phyloP scores from a whole-genome alignment of 35 echinoderm and acorn worm species.

The Hemicentrotus pulcherrimus region DNA sequence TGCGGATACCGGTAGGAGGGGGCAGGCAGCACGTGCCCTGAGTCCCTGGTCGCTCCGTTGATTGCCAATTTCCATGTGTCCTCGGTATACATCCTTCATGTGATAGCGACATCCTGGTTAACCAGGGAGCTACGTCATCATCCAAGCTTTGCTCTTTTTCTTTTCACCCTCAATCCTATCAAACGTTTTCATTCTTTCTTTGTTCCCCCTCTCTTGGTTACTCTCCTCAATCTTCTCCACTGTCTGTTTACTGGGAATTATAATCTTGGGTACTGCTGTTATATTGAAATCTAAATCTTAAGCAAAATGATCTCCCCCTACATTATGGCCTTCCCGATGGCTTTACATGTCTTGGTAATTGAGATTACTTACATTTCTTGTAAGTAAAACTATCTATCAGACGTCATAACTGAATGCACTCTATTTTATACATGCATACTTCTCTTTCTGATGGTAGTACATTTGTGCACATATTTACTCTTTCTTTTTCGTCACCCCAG shows the following conservation, averaged over 20 bases:
- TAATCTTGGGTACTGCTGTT: too few relatives aligned
- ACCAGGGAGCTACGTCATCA: not conserved
- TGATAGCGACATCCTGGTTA: not conserved
- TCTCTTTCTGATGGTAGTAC: not conserved
- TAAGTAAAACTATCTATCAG: too few relatives aligned
- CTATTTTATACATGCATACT: not conserved
- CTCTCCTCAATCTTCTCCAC: not conserved
- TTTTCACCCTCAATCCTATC: not conserved
- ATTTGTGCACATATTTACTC: not conserved
- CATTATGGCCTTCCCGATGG: too few relatives aligned
- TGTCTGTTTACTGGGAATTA: too few relatives aligned
- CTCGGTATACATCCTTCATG: not conserved
- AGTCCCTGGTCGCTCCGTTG: not conserved
- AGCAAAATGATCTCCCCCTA: too few relatives aligned
- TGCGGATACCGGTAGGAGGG: not conserved
- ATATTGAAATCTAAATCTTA: too few relatives aligned
- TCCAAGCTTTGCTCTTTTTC: not conserved
- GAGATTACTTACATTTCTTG: too few relatives aligned
- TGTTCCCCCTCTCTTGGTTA: not conserved
- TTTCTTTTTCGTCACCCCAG: too few relatives aligned
- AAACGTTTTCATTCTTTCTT: too few relatives aligned
- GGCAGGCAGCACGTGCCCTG: not conserved
- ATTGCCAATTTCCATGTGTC: conserved; percentile 10
- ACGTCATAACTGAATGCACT: too few relatives aligned
- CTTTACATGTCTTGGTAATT: too few relatives aligned